Evolutionary conservation across 2,797 vertebrate genomes (phyloP).

Genomic region (Danio albolineatus): DNA sequence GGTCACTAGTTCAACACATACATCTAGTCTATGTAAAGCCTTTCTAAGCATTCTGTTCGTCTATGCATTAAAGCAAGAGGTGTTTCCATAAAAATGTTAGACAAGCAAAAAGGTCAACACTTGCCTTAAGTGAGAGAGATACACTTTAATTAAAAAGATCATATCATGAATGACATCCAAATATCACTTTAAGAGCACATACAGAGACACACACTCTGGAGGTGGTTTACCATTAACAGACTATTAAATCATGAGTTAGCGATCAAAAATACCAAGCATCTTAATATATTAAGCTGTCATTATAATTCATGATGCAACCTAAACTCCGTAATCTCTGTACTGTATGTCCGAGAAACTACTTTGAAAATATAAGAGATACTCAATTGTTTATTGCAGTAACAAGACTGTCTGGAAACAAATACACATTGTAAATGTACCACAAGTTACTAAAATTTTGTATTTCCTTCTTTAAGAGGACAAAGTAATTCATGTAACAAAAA

Average conservation of each 20-base stretch:
- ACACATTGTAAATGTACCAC: no score
- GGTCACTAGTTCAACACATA: not conserved
- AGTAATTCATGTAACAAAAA: not conserved
- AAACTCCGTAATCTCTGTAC: slow-evolving; percentile 28
- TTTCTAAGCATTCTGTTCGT: not conserved
- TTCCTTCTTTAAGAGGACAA: not conserved
- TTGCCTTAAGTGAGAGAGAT: slow-evolving; percentile 13
- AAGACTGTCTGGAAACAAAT: no score
- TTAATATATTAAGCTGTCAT: not conserved
- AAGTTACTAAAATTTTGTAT: no score
- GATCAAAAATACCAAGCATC: slow-evolving; percentile 1
- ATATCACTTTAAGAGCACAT: slow-evolving; percentile 1
- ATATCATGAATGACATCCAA: slow-evolving; percentile 29
- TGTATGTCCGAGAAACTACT: not conserved
- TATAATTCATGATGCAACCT: slow-evolving; percentile 18
- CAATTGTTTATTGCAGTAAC: not conserved
- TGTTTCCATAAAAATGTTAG: not conserved
- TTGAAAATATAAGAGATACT: slow-evolving; percentile 5
- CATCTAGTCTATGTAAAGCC: not conserved
- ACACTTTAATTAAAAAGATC: slow-evolving; percentile 20
- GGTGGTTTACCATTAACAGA: slow-evolving; percentile 19
- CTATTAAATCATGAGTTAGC: not conserved
- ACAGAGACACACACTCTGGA: not conserved
- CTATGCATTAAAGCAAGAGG: not conserved
- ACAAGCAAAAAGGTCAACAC: slow-evolving; percentile 7